Conservation (phyloP, 1,140 invertebrate species). For the Ganaspis sp. region DNA sequence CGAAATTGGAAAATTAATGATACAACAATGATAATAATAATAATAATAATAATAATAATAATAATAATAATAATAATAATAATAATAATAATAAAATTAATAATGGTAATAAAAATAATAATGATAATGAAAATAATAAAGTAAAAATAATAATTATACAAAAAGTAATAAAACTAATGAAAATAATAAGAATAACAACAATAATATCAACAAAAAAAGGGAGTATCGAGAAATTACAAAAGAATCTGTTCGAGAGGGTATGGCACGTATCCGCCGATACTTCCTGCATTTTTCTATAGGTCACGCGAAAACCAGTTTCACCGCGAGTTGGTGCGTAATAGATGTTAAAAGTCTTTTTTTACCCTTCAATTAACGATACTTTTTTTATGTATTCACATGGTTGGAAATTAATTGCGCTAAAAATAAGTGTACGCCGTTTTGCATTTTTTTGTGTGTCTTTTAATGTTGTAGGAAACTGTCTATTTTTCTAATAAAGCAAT, state of each 20-base stretch:
- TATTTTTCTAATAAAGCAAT: not conserved
- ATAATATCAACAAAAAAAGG: not conserved
- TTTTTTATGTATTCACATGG: not conserved
- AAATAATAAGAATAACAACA: too few species aligned
- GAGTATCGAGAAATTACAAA: not conserved
- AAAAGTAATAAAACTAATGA: too few species aligned
- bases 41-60: too few species aligned
- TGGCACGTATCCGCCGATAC: not conserved
- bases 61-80: too few species aligned
- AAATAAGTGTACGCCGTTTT: not conserved
- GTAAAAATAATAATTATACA: too few species aligned
- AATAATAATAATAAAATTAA: too few species aligned
- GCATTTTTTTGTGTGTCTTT: too few species aligned
- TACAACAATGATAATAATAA: too few species aligned
- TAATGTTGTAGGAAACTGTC: not conserved
- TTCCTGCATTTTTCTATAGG: constrained; percentile 8
- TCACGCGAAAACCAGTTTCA: constrained; percentile 17
- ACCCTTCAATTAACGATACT: not conserved
- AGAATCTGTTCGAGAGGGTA: constrained; percentile 1
- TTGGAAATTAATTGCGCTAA: not conserved
- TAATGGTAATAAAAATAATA: too few species aligned
- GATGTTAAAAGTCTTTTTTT: not conserved
- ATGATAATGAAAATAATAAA: too few species aligned
- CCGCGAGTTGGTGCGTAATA: not conserved
- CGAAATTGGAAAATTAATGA: too few species aligned